A percentile compares a stretch with the other conserved stretches of the same genome.
These are phyloP conservation scores for Tetranychus urticae DNA, from an alignment of 1,140 invertebrate genomes.

Conservation along the genomic window DNA sequence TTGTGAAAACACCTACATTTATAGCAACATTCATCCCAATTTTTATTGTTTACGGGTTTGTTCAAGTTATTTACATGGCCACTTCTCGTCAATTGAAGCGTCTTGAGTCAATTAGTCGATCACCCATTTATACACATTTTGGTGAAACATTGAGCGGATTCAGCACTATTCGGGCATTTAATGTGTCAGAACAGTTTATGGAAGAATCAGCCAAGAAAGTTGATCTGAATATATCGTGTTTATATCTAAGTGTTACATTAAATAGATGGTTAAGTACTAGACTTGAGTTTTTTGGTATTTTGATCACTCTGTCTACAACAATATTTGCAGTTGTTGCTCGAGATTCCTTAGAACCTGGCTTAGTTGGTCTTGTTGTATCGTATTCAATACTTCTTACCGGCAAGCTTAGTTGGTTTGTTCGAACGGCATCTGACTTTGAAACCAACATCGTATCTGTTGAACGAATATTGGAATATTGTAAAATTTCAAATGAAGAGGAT, in stretches of 20 bases:
- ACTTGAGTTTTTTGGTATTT: constrained; percentile 28
- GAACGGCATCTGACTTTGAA: constrained; percentile 34
- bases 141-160: constrained; percentile 61
- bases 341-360: constrained; percentile 35
- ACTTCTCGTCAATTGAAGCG: constrained; percentile 84
- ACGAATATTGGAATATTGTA: constrained; percentile 32
- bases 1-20: not conserved
- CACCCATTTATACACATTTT: constrained; percentile 94
- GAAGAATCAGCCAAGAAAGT: constrained; percentile 23
- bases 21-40: not conserved
- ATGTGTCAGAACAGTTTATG: constrained; percentile 15
- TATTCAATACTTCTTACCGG: constrained; percentile 22
- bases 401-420: constrained; percentile 31
- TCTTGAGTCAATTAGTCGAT: constrained; percentile 77
- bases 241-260: constrained; percentile 21
- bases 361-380: constrained; percentile 40
- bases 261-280: constrained; percentile 24
- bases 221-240: constrained; percentile 27
- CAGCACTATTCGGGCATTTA: constrained; percentile 25
- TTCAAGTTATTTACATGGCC: not conserved
- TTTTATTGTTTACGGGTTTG: constrained; percentile 18
- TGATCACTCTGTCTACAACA: constrained; percentile 26
- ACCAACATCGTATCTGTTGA: constrained; percentile 39
- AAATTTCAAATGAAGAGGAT: constrained; percentile 21
- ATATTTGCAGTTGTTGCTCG: not conserved